Base-by-base conservation (phyloP, 1,140 invertebrate species). In the Papilio polytes region DNA sequence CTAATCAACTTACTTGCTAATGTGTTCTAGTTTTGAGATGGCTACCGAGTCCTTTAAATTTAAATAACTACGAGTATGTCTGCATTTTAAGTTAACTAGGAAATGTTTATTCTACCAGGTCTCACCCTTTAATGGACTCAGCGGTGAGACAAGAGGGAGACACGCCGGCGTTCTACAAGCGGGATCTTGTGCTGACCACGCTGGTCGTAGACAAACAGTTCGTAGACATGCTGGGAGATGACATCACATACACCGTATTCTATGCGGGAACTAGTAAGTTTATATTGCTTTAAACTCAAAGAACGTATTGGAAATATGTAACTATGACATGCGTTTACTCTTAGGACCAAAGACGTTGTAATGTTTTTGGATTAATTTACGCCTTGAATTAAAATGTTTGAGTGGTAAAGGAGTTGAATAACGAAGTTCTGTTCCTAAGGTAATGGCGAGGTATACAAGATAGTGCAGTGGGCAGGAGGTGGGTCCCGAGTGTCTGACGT, bases 121-220 rank as follows among this genome's bases (percentile, higher is more conserved):
- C 97, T 20, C 98, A 99, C 96, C 98, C 98, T 26, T 94, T 99
- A 83, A 98, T 99, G 98, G 98, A 98, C 93, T 97, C 97, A 80
- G 97, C 98, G 18, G 97, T 98, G 59, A 95, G 96, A 80, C 97
- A 98, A 91, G 97, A 98, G 87, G 96, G 97, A 86, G 97, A 97
- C 84, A 96, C 97, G 85, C 98, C 98, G 12, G 97, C 98, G 4
- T 98, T 98, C 90, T 98, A 97, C 95, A 97, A 97, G 90, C 95
- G 97, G 80, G 97, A 98, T 89, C 91, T 98, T 74, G 96, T 98
- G 81, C 97, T 98, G 82, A 97, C 97, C 22, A 96, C 97, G 83
- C 93, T 98, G 63, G 97, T 98, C 8, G 97, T 98, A 6, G 98
- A 98, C 93, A 96, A 94, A 83, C 95, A 97, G 53, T 96, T 96